Evolutionary conservation across 2,113 vertebrate species (phyloP), one percentile per base, ranked within the genome.

Genomic region (Xenopus borealis): DNA sequence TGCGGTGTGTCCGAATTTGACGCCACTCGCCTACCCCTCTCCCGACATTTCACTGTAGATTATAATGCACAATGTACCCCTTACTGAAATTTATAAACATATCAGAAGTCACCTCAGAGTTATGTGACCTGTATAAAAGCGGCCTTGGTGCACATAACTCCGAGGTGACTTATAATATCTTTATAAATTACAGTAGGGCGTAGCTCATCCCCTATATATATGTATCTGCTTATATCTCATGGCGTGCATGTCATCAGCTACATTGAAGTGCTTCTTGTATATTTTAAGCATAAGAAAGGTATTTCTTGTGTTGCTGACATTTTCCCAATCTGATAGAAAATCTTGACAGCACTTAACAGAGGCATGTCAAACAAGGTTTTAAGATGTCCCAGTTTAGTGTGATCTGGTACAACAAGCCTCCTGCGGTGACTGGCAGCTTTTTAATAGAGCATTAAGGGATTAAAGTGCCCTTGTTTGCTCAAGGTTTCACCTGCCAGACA

Each of bases 381-480:
- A 74, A 80, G 85, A 81, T 82, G 78, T 86, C 87, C 83, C 85
- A 83, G 85, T 82, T 82, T 78, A 78, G 77, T 85, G 83, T 89
- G 81, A 85, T 85, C 85, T 86, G 84, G 85, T 80, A 82, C 30
- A 72, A 73, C 81, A 84, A 81, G 84, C 80, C 82, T 85, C 72
- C 81, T 78, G 71, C 80, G 65, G 78, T 88, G 86, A 88, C 80
- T 86, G 86, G 84, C 86, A 89, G 81, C 67, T 80, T 82, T 85
- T 85, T 83, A 88, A 78, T 78, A 82, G 78, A 0, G n/a, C 80
- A 84, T 86, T 87, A 85, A 74, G 72, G 85, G 80, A 69, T 75
- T 85, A 83, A 80, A 77, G 81, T 85, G 81, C 83, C 83, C 80
- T 82, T 89, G 83, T 87, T 89, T 88, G 81, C 88, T 78, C 73